Percentiles rank a stretch among this genome's conserved stretches.
These are phyloP conservation scores for Nothoprocta pentlandii DNA, from an alignment of 2,113 vertebrate genomes.

Conservation along the genomic window DNA sequence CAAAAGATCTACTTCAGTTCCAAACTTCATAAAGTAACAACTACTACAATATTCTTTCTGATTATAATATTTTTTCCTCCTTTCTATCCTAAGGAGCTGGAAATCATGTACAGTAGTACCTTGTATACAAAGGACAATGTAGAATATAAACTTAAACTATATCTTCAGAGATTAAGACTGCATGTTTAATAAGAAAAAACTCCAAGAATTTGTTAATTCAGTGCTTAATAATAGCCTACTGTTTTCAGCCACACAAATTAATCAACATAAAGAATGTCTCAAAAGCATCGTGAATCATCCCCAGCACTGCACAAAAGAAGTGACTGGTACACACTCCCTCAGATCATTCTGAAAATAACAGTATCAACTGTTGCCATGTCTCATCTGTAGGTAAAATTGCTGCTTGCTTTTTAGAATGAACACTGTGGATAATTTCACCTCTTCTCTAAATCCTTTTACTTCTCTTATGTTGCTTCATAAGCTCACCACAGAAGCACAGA, in stretches of 20 bases:
- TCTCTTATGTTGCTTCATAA: not conserved
- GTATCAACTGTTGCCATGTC: slow-evolving; percentile 47
- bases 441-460: not conserved
- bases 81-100: not conserved
- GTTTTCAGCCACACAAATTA: slow-evolving; percentile 61
- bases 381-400: slow-evolving; percentile 11
- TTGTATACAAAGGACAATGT: not conserved
- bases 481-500: not conserved
- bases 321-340: slow-evolving; percentile 67
- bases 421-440: slow-evolving; percentile 16
- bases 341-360: slow-evolving; percentile 70
- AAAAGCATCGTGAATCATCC: slow-evolving; percentile 63
- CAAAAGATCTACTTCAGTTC: not conserved
- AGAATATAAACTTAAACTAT: not conserved
- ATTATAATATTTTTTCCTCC: not conserved
- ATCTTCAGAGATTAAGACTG: not conserved
- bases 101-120: not conserved
- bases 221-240: slow-evolving; percentile 48
- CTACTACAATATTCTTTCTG: not conserved
- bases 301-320: slow-evolving; percentile 59
- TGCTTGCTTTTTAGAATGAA: slow-evolving; percentile 2
- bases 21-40: not conserved
- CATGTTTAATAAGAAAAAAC: not conserved
- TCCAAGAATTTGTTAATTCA: not conserved
- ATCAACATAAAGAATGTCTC: slow-evolving; percentile 58